Percentiles rank a stretch among this genome's conserved stretches.
Conservation (phyloP, 2,888 invertebrate genomes). For the Perdita meconis region DNA sequence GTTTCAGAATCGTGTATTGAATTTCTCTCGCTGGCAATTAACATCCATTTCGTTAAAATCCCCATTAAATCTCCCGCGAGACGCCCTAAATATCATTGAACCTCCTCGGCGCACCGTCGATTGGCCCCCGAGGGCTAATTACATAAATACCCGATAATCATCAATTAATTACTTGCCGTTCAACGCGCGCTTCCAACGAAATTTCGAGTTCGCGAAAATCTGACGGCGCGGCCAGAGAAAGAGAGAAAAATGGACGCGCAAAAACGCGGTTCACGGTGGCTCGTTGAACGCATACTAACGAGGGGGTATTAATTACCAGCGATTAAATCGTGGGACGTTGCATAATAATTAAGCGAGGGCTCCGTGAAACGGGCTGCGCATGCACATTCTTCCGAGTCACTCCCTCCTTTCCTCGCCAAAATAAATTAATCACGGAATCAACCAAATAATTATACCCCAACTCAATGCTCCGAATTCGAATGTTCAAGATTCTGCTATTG, state of each 20-base stretch:
- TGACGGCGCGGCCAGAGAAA: background rate
- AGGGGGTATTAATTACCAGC: conserved; percentile 45
- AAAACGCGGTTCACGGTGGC: conserved; percentile 17
- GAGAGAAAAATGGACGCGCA: conserved; percentile 12
- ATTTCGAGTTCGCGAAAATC: conserved; percentile 33
- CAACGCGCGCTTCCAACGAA: background rate
- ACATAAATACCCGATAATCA: conserved; percentile 19
- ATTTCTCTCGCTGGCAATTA: too few species aligned
- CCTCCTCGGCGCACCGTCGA: conserved; percentile 2
- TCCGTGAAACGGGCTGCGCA: too few species aligned
- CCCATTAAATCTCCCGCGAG: too few species aligned
- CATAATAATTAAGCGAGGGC: conserved; percentile 29
- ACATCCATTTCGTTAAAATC: too few species aligned
- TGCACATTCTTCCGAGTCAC: too few species aligned
- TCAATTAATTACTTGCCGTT: conserved; percentile 18
- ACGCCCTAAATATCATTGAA: background rate
- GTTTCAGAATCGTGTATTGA: too few species aligned
- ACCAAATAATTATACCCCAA: too few species aligned
- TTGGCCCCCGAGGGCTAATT: conserved; percentile 7
- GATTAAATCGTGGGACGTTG: conserved; percentile 41
- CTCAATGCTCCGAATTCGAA: too few species aligned
- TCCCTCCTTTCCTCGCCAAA: too few species aligned
- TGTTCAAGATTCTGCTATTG: too few species aligned
- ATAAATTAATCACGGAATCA: too few species aligned
- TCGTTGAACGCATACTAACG: conserved; percentile 47